A percentile compares a stretch with the other conserved stretches of the same genome.
These are phyloP conservation scores for Bungarus multicinctus DNA, from an alignment of 2,113 vertebrate species.

Conservation along the genomic window DNA sequence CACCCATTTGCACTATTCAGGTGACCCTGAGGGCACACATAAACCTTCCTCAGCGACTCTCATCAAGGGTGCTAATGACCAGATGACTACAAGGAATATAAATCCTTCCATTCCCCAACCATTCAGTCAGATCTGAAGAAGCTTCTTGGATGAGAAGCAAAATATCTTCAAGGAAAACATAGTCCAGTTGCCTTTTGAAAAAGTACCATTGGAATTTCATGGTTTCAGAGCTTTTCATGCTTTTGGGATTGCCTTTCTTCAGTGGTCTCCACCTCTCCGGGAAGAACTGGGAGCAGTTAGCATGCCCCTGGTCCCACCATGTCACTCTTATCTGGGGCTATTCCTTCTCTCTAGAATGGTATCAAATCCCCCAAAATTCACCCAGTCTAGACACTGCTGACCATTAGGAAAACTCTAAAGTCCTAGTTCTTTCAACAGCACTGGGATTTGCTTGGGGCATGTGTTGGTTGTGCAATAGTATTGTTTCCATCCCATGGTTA, in stretches of 20 bases:
- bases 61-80: not conserved
- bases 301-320: not conserved
- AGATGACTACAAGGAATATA: not conserved
- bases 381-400: not conserved
- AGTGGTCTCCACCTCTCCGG: accelerated
- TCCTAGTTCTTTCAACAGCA: not conserved
- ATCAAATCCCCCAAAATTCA: not conserved
- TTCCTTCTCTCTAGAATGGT: not conserved
- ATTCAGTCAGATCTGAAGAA: not conserved
- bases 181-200: not conserved
- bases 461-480: not conserved
- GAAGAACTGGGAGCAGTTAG: not conserved
- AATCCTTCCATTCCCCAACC: not conserved
- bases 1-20: not conserved
- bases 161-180: not conserved
- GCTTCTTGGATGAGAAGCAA: not conserved
- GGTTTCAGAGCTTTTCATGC: not conserved
- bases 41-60: not conserved
- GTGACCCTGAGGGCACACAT: not conserved
- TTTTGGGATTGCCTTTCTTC: not conserved
- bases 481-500: not conserved
- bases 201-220: not conserved
- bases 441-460: not conserved
- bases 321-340: not conserved
- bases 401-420: not conserved